Conservation (phyloP, 2,797 vertebrate species). For the Rhabdophis nuchalis region DNA sequence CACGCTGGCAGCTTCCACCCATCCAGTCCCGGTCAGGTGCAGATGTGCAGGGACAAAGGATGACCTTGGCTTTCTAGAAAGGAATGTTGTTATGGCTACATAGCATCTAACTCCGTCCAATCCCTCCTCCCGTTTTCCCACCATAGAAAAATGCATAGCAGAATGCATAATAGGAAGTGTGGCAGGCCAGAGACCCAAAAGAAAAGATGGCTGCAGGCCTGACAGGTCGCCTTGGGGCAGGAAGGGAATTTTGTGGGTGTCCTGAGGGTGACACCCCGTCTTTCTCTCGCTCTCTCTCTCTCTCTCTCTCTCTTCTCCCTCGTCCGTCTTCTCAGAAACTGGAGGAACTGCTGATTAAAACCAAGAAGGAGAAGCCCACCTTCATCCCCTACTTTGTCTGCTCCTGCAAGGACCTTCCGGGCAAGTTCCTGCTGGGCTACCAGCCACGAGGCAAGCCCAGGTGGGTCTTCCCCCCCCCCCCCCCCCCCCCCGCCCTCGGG, state of each 20-base stretch:
- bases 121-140: no score
- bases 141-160: no score
- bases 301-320: not conserved
- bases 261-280: not conserved
- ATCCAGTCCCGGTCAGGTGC: no score
- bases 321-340: constrained; percentile 80
- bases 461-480: constrained; percentile 64
- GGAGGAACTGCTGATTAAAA: constrained; percentile 89
- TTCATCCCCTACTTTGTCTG: constrained; percentile 97
- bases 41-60: no score
- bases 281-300: no score
- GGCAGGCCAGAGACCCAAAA: no score
- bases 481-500: not conserved
- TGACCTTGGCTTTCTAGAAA: no score
- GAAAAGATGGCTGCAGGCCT: no score
- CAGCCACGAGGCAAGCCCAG: constrained; percentile 97
- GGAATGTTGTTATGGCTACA: no score
- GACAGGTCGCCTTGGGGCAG: not conserved
- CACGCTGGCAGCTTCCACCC: no score
- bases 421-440: constrained; percentile 98
- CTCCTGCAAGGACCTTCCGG: constrained; percentile 93
- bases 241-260: not conserved
- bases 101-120: no score
- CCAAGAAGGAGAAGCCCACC: constrained; percentile 96
- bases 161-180: no score